A percentile compares a stretch with the other conserved stretches of the same genome.
Conservation (phyloP, 2,113 vertebrate species). For the Macaca nemestrina region DNA sequence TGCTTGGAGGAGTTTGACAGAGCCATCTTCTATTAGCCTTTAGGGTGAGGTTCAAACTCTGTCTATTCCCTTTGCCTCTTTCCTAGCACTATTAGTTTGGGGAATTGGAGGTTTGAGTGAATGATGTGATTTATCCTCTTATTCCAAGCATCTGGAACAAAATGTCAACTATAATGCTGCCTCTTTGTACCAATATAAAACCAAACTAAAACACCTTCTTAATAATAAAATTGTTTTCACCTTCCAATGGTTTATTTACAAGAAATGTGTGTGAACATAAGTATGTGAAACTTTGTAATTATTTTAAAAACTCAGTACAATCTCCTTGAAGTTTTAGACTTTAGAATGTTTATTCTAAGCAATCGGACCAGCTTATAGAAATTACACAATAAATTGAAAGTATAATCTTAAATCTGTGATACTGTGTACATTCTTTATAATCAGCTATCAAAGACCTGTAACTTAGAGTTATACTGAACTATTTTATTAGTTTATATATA, state of each 20-base stretch:
- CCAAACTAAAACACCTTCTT: neutral
- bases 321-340: neutral
- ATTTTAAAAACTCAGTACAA: neutral
- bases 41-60: conserved; percentile 67
- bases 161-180: neutral
- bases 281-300: neutral
- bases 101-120: conserved; percentile 73
- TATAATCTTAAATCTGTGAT: neutral
- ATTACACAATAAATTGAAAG: neutral
- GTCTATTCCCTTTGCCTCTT: conserved; percentile 53
- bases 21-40: conserved; percentile 72
- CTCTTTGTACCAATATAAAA: neutral
- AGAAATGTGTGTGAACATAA: neutral
- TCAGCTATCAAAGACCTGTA: neutral
- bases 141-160: conserved; percentile 35
- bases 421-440: neutral
- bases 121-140: conserved; percentile 44
- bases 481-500: neutral
- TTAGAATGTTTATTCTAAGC: neutral
- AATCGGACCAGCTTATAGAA: neutral
- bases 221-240: neutral
- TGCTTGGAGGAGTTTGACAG: conserved; percentile 53
- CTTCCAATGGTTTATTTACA: neutral
- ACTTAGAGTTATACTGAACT: neutral
- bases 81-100: conserved; percentile 71